Evolutionary conservation across 2,113 vertebrate genomes (phyloP), one percentile per base, ranked within the genome.

Genomic region (Mastomys coucha): DNA sequence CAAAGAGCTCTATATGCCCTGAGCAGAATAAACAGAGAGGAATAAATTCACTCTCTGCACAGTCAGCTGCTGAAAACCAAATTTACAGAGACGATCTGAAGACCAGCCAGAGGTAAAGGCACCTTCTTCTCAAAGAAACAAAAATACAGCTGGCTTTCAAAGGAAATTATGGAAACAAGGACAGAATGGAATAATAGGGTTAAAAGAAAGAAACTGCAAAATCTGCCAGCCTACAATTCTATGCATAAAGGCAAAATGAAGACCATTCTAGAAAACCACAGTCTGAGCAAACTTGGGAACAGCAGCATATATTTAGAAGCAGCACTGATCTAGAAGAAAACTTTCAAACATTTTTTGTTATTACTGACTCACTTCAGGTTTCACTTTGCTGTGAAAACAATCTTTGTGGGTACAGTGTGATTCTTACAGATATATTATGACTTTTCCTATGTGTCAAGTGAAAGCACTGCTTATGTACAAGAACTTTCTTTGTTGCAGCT

Each of bases 81-180:
- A 76, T 49, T 93, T 75, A 96, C 58, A 75, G 56, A 88, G 42
- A 49, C 84, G 56, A 88, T 36, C 69, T 96, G 33, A 63, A 94
- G 77, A 69, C 26, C 8, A 88, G 28, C 36, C 28, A 87, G 28
- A 58, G 75, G 36, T 26, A 58, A 96, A 33, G 42, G 73, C 65
- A 26, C 10, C 82, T 89, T n/a, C 13, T 42, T 72, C 49, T 87
- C 26, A 89, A 53, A 93, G 39, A 17, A 89, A 36, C n/a, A 82
- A 63, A 88, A 96, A 60, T 45, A 72, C 9, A 93, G 17, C 60
- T 84, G 65, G 26, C 11, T 91, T 92, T 95, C 77, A n/a, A 81
- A 91, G 87, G 65, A 77, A 85, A 77, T 13, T 4, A 91, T 14
- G 22, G 60, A 93, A 94, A 89, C 36, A 45, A 70, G 73, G 1